These are phyloP conservation scores for Eciton burchellii DNA, from an alignment of 1,140 invertebrate genomes.

Conservation along the genomic window DNA sequence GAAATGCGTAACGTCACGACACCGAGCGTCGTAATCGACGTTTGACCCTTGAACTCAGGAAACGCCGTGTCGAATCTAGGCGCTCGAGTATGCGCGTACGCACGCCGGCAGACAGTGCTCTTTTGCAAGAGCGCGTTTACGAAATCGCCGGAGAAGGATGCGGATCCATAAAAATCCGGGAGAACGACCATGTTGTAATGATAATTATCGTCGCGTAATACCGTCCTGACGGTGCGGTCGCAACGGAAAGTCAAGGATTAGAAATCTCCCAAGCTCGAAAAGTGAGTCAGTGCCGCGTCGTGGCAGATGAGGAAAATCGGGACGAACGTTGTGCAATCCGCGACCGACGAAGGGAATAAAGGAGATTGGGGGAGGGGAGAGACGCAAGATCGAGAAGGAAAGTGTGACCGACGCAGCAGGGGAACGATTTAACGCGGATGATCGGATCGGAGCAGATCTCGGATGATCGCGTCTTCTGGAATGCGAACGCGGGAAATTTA, in stretches of 20 bases:
- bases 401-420: neutral
- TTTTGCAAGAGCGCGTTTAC: constrained; percentile 29
- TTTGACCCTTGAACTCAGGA: constrained; percentile 60
- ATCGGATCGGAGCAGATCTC: too few species aligned
- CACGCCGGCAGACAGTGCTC: neutral
- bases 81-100: neutral
- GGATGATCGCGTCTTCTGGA: too few species aligned
- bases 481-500: constrained; percentile 22
- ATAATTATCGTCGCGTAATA: constrained; percentile 18
- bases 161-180: neutral
- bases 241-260: constrained; percentile 45
- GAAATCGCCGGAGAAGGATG: constrained; percentile 30
- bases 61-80: constrained; percentile 4
- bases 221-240: neutral
- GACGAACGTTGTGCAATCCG: constrained; percentile 31
- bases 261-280: constrained; percentile 20
- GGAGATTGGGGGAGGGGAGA: neutral
- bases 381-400: constrained; percentile 26
- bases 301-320: constrained; percentile 37
- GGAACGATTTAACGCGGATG: constrained; percentile 38
- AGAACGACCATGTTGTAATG: neutral
- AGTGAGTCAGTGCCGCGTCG: constrained; percentile 35
- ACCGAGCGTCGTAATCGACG: constrained; percentile 28
- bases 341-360: too few species aligned
- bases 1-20: constrained; percentile 3